Evolutionary conservation across 2,888 invertebrate species (phyloP).

Genomic region (Chydorus sphaericus): DNA sequence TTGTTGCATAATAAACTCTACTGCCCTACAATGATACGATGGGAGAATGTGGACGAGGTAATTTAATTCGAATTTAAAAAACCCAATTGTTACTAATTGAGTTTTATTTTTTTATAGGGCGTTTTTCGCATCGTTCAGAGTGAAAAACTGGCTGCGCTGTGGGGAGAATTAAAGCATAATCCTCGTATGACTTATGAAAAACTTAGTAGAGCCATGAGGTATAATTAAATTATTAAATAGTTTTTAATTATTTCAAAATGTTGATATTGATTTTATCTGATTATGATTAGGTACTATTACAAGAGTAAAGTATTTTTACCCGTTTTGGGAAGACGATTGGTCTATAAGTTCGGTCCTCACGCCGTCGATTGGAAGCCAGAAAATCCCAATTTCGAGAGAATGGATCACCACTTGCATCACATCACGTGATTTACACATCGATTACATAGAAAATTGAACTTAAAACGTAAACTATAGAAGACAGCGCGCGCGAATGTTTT

Average conservation of each 20-base stretch:
- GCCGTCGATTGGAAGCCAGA: constrained; percentile 60
- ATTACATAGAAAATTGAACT: too few relatives aligned
- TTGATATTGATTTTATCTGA: constrained; percentile 17
- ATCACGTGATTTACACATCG: too few relatives aligned
- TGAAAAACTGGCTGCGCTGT: constrained; percentile 68
- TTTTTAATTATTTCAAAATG: not conserved
- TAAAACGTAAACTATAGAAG: too few relatives aligned
- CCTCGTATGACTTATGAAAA: constrained; percentile 85
- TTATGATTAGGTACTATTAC: constrained; percentile 52
- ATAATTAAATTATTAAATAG: constrained; percentile 16
- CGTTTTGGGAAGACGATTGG: constrained; percentile 56
- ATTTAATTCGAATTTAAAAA: too few relatives aligned
- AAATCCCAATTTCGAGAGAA: constrained; percentile 38
- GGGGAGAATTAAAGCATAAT: constrained; percentile 76
- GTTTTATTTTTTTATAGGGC: too few relatives aligned
- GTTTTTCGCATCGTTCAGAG: constrained; percentile 78
- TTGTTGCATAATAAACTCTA: constrained; percentile 56
- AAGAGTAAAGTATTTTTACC: constrained; percentile 56
- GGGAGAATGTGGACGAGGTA: constrained; percentile 69
- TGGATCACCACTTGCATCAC: too few relatives aligned
- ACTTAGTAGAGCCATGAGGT: constrained; percentile 77
- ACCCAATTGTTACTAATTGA: too few relatives aligned
- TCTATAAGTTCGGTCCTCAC: constrained; percentile 67
- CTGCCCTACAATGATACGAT: constrained; percentile 68
- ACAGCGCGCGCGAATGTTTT: too few relatives aligned